Conservation (phyloP, 2,888 invertebrate genomes). For the Rhorus exstirpatorius region DNA sequence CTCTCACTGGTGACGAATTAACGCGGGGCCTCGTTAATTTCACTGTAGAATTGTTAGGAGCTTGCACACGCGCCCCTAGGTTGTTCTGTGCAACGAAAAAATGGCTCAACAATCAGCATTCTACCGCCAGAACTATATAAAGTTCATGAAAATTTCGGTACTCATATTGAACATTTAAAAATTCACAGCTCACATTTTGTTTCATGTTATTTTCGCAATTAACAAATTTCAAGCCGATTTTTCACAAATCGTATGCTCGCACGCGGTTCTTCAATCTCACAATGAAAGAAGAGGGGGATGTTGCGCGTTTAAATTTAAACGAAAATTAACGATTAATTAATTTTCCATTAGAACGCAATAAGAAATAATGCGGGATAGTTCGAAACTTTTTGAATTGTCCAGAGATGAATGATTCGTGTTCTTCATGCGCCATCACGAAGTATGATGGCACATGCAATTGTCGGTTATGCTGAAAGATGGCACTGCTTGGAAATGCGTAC, state of each 20-base stretch:
- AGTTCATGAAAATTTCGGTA: constrained; percentile 14
- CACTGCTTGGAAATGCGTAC: neutral
- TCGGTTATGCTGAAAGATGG: neutral
- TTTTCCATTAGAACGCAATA: constrained; percentile 1
- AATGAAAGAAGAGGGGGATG: too few species aligned
- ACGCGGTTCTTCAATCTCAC: neutral
- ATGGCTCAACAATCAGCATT: neutral
- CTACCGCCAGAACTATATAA: neutral
- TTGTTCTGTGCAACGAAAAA: constrained; percentile 17
- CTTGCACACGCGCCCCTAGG: constrained; percentile 21
- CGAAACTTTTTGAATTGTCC: neutral
- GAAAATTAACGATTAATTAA: constrained; percentile 23
- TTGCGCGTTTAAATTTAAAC: neutral
- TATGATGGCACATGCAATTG: neutral
- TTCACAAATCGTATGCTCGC: too few species aligned
- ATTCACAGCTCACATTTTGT: neutral
- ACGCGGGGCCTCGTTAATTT: constrained; percentile 55
- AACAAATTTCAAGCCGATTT: too few species aligned
- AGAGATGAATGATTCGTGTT: neutral
- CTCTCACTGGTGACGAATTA: constrained; percentile 16
- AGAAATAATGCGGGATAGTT: constrained; percentile 12
- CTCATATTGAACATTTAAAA: too few species aligned
- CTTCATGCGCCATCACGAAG: too few species aligned
- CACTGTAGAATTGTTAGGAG: constrained; percentile 44
- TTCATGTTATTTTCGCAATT: neutral